Evolutionary conservation across 2,113 vertebrate species (phyloP).

Genomic region (Myiozetetes cayanensis): DNA sequence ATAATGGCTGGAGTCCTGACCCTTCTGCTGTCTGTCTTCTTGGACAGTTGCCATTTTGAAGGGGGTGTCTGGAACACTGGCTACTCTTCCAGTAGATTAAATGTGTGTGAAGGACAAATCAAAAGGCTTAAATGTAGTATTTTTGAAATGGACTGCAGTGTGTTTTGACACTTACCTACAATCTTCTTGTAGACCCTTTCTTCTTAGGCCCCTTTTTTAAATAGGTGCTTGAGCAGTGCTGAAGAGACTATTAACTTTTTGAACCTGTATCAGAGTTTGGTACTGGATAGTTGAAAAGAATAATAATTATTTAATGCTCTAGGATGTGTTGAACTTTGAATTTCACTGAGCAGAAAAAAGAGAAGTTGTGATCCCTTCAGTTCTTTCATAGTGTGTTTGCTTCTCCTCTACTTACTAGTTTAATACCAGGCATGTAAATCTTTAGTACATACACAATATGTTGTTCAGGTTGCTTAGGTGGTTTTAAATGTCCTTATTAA

Average conservation of each 20-base stretch:
- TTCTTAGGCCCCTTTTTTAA: background rate
- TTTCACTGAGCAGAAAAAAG: background rate
- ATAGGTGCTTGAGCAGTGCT: background rate
- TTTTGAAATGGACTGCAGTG: background rate
- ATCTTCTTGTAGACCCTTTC: background rate
- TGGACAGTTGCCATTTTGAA: background rate
- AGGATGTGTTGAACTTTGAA: background rate
- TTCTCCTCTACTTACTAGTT: background rate
- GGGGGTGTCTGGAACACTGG: fast-evolving
- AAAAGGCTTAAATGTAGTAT: background rate
- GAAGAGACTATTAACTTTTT: background rate
- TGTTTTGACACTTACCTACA: background rate
- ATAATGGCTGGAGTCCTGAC: background rate
- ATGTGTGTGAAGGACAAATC: background rate
- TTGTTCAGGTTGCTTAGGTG: background rate
- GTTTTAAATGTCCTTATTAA: background rate
- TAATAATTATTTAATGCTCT: background rate
- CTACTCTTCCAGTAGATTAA: background rate
- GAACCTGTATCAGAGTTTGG: background rate
- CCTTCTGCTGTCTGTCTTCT: background rate
- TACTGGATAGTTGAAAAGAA: background rate
- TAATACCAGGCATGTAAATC: background rate
- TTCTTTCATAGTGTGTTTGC: background rate
- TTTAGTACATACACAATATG: fast-evolving
- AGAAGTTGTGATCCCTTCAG: background rate